These are phyloP conservation scores for Enteromius fasciolatus DNA, from an alignment of 2,797 vertebrate species.

Conservation along the genomic window DNA sequence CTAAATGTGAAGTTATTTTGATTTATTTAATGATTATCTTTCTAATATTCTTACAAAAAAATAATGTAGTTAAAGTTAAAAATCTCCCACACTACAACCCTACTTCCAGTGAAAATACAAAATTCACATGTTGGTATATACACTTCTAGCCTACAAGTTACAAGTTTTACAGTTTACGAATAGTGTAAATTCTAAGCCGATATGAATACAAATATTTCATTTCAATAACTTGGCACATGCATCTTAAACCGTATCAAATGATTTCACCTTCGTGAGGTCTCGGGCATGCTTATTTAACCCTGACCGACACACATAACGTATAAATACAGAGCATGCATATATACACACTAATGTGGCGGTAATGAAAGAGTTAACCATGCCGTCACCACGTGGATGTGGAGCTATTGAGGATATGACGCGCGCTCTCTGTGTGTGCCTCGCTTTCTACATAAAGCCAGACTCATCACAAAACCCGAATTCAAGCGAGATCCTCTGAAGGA, in stretches of 20 bases:
- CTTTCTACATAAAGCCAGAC: constrained; percentile 37
- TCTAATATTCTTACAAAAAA: not conserved
- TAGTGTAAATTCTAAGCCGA: not conserved
- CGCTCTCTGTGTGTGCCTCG: constrained; percentile 16
- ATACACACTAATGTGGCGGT: not conserved
- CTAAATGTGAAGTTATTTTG: too few species aligned
- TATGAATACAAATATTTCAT: not conserved
- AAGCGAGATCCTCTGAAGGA: not conserved
- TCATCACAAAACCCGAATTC: constrained; percentile 4
- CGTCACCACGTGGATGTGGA: constrained; percentile 53
- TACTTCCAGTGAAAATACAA: not conserved
- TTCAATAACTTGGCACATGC: not conserved
- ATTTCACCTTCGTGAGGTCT: not conserved
- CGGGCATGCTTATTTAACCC: not conserved
- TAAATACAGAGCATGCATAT: not conserved
- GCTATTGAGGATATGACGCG: constrained; percentile 58
- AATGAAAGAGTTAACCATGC: constrained; percentile 47
- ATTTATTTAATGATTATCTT: too few species aligned
- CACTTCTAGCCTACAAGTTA: not conserved
- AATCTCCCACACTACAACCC: too few species aligned
- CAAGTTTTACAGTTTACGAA: not conserved
- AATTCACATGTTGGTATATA: not conserved
- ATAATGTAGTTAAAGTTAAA: not conserved
- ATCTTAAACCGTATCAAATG: not conserved
- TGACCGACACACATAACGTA: not conserved